Percentiles rank a stretch among this genome's conserved stretches.
Evolutionary conservation across 2,797 vertebrate species (phyloP).

Genomic region (Spea hammondii): DNA sequence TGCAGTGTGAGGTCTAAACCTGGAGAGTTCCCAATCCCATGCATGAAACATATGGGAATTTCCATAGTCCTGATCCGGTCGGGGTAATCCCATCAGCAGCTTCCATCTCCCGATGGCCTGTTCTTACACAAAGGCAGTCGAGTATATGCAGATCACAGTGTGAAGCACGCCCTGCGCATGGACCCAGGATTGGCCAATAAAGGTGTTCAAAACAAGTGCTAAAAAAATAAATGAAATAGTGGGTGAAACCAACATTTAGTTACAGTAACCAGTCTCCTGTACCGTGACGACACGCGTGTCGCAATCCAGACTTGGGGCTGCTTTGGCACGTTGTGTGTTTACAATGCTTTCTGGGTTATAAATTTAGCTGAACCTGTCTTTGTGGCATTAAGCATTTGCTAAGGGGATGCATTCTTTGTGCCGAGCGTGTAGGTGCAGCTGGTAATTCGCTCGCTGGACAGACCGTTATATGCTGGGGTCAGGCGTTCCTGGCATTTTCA

Average conservation of each 20-base stretch:
- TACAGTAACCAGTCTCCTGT: constrained; percentile 2
- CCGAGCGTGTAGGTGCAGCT: constrained; percentile 28
- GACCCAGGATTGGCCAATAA: too few relatives aligned
- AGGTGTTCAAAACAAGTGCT: neutral
- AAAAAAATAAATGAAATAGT: neutral
- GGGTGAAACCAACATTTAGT: neutral
- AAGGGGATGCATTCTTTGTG: constrained; percentile 21
- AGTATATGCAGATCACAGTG: too few relatives aligned
- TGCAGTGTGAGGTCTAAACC: too few relatives aligned
- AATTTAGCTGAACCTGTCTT: constrained; percentile 44
- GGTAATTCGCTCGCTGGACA: constrained; percentile 25
- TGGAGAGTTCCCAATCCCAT: too few relatives aligned
- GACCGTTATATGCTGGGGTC: constrained; percentile 26
- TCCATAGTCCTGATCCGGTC: too few relatives aligned
- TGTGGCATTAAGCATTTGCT: constrained; percentile 42
- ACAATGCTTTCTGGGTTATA: constrained; percentile 17
- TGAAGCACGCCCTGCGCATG: too few relatives aligned
- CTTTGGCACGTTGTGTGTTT: constrained; percentile 5
- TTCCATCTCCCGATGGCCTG: too few relatives aligned
- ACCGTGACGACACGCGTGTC: neutral
- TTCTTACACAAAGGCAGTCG: too few relatives aligned
- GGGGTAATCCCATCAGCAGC: too few relatives aligned
- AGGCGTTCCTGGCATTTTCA: constrained; percentile 3
- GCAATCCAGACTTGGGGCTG: neutral
- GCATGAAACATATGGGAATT: too few relatives aligned